Evolutionary conservation across 53 echinoderm and acorn worm species (phyloP).

Genomic region (Hippasteria phrygiana): DNA sequence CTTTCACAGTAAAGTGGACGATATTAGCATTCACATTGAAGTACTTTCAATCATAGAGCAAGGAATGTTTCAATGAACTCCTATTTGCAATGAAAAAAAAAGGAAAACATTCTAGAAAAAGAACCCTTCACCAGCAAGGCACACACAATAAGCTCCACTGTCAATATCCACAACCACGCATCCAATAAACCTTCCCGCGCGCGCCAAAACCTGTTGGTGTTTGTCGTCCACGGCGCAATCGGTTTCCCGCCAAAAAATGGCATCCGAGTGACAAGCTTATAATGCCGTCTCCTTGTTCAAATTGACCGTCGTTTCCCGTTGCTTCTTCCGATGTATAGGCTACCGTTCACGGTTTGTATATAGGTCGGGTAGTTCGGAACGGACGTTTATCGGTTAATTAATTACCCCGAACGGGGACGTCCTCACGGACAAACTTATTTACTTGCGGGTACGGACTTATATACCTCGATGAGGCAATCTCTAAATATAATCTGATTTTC

Average conservation of each 20-base stretch:
- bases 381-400: conserved; percentile 39
- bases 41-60: too few species aligned
- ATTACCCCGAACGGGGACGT: neutral
- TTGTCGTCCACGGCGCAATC: neutral
- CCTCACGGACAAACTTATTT: neutral
- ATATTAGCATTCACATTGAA: too few species aligned
- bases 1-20: too few species aligned
- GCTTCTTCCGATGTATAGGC: neutral
- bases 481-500: too few species aligned
- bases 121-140: neutral
- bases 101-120: neutral
- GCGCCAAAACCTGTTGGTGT: conserved; percentile 2
- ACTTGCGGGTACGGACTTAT: neutral
- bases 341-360: neutral
- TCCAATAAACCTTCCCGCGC: conserved; percentile 17
- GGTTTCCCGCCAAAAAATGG: conserved; percentile 35
- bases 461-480: neutral
- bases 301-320: conserved; percentile 19
- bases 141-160: neutral
- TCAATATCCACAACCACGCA: neutral
- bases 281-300: conserved; percentile 20
- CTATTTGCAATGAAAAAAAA: neutral
- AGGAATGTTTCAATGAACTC: neutral
- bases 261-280: neutral
- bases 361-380: neutral